phyloP scores from a whole-genome alignment of 2,888 invertebrate species.

The Pecten maximus region DNA sequence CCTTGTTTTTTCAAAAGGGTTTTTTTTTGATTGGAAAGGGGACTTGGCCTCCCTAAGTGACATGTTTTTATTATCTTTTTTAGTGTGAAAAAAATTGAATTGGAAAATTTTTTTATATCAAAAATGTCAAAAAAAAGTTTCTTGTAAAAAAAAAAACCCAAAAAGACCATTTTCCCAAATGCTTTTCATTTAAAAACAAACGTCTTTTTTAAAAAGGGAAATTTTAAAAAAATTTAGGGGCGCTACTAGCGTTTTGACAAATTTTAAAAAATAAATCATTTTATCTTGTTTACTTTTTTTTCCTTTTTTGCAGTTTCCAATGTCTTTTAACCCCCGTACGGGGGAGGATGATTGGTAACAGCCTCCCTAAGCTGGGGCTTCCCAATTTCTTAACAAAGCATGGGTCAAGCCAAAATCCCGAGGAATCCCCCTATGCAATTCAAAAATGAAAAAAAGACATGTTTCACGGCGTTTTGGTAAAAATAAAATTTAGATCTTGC shows the following conservation, averaged over 20 bases:
- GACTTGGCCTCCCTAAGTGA: not conserved
- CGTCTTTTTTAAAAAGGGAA: too few species aligned
- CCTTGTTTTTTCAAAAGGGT: not conserved
- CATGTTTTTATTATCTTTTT: not conserved
- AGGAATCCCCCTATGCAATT: slow-evolving; percentile 79
- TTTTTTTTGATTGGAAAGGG: not conserved
- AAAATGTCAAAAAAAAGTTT: too few species aligned
- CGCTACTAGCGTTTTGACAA: too few species aligned
- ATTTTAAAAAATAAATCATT: not conserved
- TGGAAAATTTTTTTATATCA: not conserved
- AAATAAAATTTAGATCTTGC: slow-evolving; percentile 51
- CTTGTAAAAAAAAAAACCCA: too few species aligned
- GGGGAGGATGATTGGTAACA: slow-evolving; percentile 75
- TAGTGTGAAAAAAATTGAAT: not conserved
- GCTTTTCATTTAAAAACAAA: too few species aligned
- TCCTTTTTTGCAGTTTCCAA: slow-evolving; percentile 75
- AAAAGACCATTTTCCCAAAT: too few species aligned
- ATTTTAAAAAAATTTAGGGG: too few species aligned
- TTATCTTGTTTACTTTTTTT: not conserved
- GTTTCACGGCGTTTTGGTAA: slow-evolving; percentile 79
- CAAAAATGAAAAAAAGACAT: slow-evolving; percentile 77
- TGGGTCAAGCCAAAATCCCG: slow-evolving; percentile 69
- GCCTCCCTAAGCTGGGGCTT: slow-evolving; percentile 77
- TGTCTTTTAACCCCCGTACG: slow-evolving; percentile 81
- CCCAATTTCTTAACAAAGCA: slow-evolving; percentile 74